These are phyloP conservation scores for Pimpla rufipes DNA, from an alignment of 2,888 invertebrate species.

Conservation along the genomic window DNA sequence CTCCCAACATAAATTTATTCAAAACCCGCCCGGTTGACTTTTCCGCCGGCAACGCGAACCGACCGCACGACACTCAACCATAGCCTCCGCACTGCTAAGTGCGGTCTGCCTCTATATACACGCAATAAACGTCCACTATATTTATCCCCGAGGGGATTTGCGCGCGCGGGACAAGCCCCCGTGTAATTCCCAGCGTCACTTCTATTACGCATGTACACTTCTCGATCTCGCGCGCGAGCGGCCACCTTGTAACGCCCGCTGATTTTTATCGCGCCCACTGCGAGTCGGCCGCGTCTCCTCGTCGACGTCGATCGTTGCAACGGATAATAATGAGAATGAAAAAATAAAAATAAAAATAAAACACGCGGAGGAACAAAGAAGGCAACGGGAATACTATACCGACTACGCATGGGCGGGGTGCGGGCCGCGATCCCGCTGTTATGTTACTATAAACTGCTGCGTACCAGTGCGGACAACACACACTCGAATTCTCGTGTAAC, in stretches of 20 bases:
- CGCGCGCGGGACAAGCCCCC: conserved; percentile 5
- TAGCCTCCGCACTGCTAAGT: neutral
- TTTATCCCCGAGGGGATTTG: conserved; percentile 11
- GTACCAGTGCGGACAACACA: conserved; percentile 19
- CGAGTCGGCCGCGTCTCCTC: conserved; percentile 8
- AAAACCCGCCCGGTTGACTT: too few relatives aligned
- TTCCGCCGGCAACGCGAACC: neutral
- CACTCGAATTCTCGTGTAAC: conserved; percentile 14
- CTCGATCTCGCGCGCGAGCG: conserved; percentile 24
- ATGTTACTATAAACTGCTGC: conserved; percentile 27
- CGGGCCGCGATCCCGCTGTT: conserved; percentile 13
- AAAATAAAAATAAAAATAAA: neutral
- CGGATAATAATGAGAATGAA: conserved; percentile 19
- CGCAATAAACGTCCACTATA: neutral
- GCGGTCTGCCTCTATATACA: neutral
- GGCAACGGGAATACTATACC: conserved; percentile 41
- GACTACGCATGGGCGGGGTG: neutral
- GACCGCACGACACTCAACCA: neutral
- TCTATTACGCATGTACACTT: conserved; percentile 20
- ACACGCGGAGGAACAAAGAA: conserved; percentile 43
- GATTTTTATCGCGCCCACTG: conserved; percentile 23
- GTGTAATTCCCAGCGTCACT: neutral
- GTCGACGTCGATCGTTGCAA: conserved; percentile 6
- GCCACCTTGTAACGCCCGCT: conserved; percentile 28
- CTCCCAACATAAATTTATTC: too few relatives aligned